Evolutionary conservation across 2,113 vertebrate genomes (phyloP).

Genomic region (Nansenia antarctica): DNA sequence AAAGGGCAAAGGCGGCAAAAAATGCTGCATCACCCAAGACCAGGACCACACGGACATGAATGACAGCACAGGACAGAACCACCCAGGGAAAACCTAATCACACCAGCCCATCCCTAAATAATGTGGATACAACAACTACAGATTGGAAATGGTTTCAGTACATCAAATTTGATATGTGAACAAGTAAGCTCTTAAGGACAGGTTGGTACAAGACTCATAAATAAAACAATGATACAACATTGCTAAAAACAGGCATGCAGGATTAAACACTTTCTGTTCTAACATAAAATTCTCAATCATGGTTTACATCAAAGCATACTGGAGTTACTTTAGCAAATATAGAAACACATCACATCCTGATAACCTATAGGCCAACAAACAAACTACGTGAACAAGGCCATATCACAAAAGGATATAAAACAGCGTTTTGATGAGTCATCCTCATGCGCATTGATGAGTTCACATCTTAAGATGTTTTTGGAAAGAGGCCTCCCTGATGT

Average conservation of each 20-base stretch:
- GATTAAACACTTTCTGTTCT: neutral
- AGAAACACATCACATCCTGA: neutral
- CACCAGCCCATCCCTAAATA: neutral
- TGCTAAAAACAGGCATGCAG: neutral
- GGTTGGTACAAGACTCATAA: constrained; percentile 18
- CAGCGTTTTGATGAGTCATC: constrained; percentile 69
- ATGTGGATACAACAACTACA: neutral
- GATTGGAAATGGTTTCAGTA: neutral
- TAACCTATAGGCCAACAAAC: neutral
- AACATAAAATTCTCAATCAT: neutral
- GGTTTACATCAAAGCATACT: too few species aligned
- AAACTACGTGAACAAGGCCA: constrained; percentile 32
- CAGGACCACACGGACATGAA: constrained; percentile 25
- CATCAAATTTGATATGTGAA: neutral
- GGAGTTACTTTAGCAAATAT: too few species aligned
- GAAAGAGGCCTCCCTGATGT: constrained; percentile 27
- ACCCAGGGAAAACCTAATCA: neutral
- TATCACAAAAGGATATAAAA: constrained; percentile 33
- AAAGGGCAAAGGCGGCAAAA: constrained; percentile 58
- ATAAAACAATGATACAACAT: neutral
- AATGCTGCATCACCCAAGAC: constrained; percentile 39
- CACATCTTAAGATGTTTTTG: constrained; percentile 39
- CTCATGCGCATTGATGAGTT: constrained; percentile 40
- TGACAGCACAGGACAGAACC: constrained; percentile 18
- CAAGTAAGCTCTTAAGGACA: constrained; percentile 38